These are phyloP conservation scores for Monomorium pharaonis DNA, from an alignment of 1,140 invertebrate genomes.

Conservation along the genomic window DNA sequence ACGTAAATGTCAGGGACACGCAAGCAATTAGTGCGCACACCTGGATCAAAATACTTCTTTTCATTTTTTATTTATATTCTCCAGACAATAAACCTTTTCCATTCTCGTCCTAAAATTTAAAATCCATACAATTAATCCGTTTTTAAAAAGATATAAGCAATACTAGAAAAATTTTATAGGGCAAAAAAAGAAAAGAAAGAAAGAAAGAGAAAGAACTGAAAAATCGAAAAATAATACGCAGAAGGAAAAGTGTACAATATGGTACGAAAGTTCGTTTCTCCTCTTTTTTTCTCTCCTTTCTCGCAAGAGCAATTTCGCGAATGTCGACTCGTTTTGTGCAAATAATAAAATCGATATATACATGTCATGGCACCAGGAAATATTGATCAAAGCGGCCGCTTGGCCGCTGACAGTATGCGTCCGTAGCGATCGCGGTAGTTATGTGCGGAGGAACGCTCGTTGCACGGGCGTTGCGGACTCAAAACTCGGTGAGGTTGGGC, in stretches of 20 bases:
- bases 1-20: conserved; percentile 57
- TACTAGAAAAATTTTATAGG: too few relatives aligned
- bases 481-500: conserved; percentile 49
- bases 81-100: background rate
- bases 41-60: conserved; percentile 1
- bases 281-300: background rate
- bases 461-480: background rate
- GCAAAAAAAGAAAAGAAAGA: too few relatives aligned
- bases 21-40: background rate
- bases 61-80: background rate
- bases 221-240: background rate
- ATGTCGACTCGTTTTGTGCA: conserved; percentile 9
- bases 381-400: conserved; percentile 68
- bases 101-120: background rate
- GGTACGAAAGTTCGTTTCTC: background rate
- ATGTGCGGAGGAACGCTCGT: conserved; percentile 57
- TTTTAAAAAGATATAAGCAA: too few relatives aligned
- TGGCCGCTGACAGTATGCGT: conserved; percentile 42
- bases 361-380: conserved; percentile 44
- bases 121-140: background rate
- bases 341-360: conserved; percentile 37
- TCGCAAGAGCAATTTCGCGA: background rate
- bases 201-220: background rate
- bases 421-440: conserved; percentile 57
- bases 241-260: background rate